Evolutionary conservation across 2,888 invertebrate species (phyloP), one percentile per base, ranked within the genome.

Genomic region (Eutolmus rufibarbis): DNA sequence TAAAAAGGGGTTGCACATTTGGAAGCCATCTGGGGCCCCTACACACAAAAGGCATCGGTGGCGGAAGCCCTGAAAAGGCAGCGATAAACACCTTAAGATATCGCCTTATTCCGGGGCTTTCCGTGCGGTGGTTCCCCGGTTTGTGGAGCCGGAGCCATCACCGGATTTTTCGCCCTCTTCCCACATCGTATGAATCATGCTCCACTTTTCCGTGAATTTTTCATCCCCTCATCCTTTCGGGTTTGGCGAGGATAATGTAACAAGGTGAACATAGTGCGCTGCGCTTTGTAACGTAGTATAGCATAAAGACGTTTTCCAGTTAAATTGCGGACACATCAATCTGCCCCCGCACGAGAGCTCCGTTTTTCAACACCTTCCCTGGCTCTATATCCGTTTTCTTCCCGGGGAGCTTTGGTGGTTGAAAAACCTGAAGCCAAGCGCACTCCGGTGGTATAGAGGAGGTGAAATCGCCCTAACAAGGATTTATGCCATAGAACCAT

Each of bases 401-500:
- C 28, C 43, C 28, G 16, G 28, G 23, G 14, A 85, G 46, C 43
- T 74, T 85, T 43, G 12, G 28, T 46, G 74, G 9, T 85, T 85
- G 57, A 85, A 28, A 85, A 85, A 74, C 28, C 40, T 16, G 14
- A 46, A 46, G 19, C 43, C 74, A n/a, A 14, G 43, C 28, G 23
- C 23, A 34, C 19, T 37, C 74, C 40, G 14, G 37, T 14, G 28
- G 40, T 74, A 12, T 34, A 12, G 40, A 40, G 66, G 43, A 85
- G 74, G 43, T 14, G 40, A 16, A 85, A 85, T 85, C 85, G 37
- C 31, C 74, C 74, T 85, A 85, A 74, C 74, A 85, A 85, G 85
- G 85, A 85, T 85, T 85, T 85, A 85, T 85, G 31, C 85, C 46
- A 74, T 40, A 34, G n/a, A 85, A 85, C 74, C 85, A 34, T 74